A percentile compares a stretch with the other conserved stretches of the same genome.
Conservation (phyloP, 2,113 vertebrate genomes). For the Hemiscyllium ocellatum region DNA sequence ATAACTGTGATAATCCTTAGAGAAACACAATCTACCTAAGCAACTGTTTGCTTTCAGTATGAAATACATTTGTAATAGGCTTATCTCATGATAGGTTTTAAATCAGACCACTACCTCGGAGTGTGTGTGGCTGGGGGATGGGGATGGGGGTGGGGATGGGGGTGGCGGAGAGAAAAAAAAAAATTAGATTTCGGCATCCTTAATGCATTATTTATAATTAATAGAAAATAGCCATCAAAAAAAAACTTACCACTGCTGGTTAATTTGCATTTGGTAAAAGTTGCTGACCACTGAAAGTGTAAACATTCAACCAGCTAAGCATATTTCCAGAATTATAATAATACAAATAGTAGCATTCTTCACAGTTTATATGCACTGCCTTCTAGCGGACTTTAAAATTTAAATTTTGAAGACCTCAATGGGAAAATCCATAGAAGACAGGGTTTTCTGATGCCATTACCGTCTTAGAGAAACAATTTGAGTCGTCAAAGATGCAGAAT, state of each 20-base stretch:
- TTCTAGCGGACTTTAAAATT: background rate
- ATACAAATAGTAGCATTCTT: background rate
- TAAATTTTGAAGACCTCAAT: background rate
- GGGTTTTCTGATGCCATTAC: background rate
- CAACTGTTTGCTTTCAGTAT: slow-evolving; percentile 43
- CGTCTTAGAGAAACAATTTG: background rate
- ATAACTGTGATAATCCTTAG: slow-evolving; percentile 73
- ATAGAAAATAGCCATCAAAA: background rate
- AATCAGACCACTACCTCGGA: background rate
- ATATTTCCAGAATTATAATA: background rate
- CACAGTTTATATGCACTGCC: background rate
- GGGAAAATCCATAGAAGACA: background rate
- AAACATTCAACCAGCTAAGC: background rate
- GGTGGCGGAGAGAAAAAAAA: background rate
- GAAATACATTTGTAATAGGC: background rate
- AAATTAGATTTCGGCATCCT: background rate
- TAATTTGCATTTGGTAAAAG: slow-evolving; percentile 14
- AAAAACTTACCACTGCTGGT: background rate
- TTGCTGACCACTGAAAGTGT: background rate
- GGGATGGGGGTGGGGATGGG: too few relatives aligned
- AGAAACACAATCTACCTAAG: slow-evolving; percentile 69
- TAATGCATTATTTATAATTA: background rate
- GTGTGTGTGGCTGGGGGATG: too few relatives aligned
- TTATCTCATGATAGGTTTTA: background rate
- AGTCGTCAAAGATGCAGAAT: background rate